Conservation (phyloP, 2,113 vertebrate species). For the Pipa parva region DNA sequence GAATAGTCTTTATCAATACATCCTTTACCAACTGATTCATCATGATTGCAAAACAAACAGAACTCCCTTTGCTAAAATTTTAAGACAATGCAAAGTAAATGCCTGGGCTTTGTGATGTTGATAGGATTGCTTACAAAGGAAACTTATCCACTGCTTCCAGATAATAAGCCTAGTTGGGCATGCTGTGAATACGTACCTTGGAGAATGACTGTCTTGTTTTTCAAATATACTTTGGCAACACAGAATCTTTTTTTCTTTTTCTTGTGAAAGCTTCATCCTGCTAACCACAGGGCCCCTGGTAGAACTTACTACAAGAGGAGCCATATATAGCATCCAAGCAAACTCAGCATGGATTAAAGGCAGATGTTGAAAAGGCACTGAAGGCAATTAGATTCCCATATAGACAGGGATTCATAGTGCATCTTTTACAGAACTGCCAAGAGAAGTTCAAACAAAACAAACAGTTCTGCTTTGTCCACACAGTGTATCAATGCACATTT, state of each 20-base stretch:
- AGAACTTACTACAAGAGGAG: slow-evolving; percentile 5
- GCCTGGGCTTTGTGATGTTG: slow-evolving; percentile 5
- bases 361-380: slow-evolving; percentile 18
- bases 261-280: not conserved
- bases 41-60: too few relatives aligned
- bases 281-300: not conserved
- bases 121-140: slow-evolving; percentile 10
- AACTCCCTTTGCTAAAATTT: too few relatives aligned
- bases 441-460: not conserved
- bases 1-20: too few relatives aligned
- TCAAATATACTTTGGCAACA: not conserved
- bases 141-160: not conserved
- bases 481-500: slow-evolving; percentile 9
- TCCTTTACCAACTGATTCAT: too few relatives aligned
- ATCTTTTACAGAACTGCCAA: slow-evolving; percentile 6
- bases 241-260: not conserved
- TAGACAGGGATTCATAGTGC: slow-evolving; percentile 12
- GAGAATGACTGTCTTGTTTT: not conserved
- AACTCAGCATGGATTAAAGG: slow-evolving; percentile 29
- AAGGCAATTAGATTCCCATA: slow-evolving; percentile 30
- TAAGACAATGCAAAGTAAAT: too few relatives aligned
- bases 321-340: slow-evolving; percentile 9
- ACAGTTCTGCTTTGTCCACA: slow-evolving; percentile 1
- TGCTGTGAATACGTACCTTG: not conserved
- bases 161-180: not conserved